Percentiles rank a stretch among this genome's conserved stretches.
Evolutionary conservation across 2,888 invertebrate genomes (phyloP).

Genomic region (Amorpha juglandis): DNA sequence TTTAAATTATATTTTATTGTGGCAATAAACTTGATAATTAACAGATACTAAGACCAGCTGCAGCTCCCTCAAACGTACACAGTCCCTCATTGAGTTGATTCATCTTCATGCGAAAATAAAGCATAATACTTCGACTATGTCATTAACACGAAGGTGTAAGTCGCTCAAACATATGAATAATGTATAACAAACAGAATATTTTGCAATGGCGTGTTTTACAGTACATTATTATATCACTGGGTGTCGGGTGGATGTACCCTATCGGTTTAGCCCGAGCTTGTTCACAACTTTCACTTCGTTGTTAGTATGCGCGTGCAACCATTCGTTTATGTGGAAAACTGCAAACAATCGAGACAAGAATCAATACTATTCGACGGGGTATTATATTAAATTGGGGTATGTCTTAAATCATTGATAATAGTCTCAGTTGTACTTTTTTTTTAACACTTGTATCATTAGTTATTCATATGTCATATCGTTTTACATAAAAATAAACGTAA

Average conservation of each 20-base stretch:
- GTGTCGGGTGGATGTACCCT: constrained; percentile 35
- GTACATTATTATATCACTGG: constrained; percentile 47
- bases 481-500: no score
- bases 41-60: no score
- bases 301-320: constrained; percentile 47
- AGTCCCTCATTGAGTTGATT: no score
- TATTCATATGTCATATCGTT: no score
- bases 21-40: no score
- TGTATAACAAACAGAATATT: constrained; percentile 75
- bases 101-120: not conserved
- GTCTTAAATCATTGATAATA: not conserved
- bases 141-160: not conserved
- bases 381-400: not conserved
- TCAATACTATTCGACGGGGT: constrained; percentile 4
- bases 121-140: not conserved
- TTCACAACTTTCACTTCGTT: constrained; percentile 71
- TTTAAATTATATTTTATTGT: no score
- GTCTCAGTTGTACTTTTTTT: not conserved
- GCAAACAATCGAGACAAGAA: constrained; percentile 31
- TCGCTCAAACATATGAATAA: constrained; percentile 14
- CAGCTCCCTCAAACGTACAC: no score
- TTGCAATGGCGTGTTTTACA: constrained; percentile 58
- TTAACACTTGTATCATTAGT: no score
- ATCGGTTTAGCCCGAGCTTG: constrained; percentile 50
- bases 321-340: constrained; percentile 42